Evolutionary conservation across 2,797 vertebrate species (phyloP).

Genomic region (Leucoraja ocellata): DNA sequence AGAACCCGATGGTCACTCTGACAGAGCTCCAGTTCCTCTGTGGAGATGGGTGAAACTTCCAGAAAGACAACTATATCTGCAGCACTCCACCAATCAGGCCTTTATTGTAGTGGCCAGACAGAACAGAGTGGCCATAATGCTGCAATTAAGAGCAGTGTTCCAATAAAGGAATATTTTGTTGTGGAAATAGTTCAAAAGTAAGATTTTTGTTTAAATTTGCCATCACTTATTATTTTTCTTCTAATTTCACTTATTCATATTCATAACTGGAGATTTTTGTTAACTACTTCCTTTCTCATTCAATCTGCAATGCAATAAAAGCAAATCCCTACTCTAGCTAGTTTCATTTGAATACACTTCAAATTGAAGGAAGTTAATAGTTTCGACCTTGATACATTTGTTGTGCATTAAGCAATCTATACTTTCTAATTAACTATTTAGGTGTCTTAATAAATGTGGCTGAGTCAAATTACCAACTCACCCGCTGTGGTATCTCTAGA

Average conservation of each 20-base stretch:
- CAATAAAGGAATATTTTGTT: not conserved
- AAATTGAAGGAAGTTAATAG: not conserved
- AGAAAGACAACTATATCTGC: too few relatives aligned
- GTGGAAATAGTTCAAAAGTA: not conserved
- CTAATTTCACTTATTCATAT: not conserved
- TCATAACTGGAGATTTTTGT: not conserved
- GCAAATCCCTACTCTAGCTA: not conserved
- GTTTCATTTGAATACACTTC: not conserved
- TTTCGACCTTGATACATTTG: not conserved
- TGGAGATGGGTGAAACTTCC: too few relatives aligned
- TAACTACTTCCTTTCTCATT: not conserved
- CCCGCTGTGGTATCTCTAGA: not conserved
- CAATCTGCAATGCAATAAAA: not conserved
- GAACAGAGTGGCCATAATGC: not conserved
- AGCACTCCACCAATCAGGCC: too few relatives aligned
- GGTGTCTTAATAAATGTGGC: too few relatives aligned
- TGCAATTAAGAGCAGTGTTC: not conserved
- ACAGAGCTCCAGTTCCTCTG: too few relatives aligned
- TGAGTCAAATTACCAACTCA: not conserved
- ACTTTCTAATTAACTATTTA: not conserved
- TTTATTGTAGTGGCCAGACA: too few relatives aligned
- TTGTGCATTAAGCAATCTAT: not conserved
- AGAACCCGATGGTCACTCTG: too few relatives aligned
- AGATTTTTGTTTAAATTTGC: not conserved
- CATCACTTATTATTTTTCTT: not conserved